Percentiles rank a stretch among this genome's conserved stretches.
These are phyloP conservation scores for Dendronephthya gigantea DNA, from an alignment of 64 coral and sea anemone genomes.

Conservation along the genomic window DNA sequence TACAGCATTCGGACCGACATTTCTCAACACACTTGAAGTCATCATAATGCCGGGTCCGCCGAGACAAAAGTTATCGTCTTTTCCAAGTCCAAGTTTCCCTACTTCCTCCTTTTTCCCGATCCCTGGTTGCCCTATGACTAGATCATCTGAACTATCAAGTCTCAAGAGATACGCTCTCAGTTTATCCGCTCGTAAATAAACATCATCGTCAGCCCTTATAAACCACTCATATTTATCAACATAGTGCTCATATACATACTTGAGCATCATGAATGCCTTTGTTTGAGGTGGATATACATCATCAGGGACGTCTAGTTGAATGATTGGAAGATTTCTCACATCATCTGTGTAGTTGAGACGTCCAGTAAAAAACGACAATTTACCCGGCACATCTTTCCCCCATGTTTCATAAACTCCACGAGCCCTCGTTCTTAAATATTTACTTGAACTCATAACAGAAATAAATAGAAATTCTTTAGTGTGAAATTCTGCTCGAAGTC, in stretches of 20 bases:
- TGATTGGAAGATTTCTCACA: neutral
- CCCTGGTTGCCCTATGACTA: neutral
- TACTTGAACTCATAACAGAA: neutral
- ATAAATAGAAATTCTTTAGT: neutral
- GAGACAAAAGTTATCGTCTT: neutral
- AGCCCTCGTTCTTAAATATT: neutral
- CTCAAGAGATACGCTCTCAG: neutral
- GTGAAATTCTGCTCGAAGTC: neutral
- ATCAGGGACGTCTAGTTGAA: conserved; percentile 52
- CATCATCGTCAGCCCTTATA: conserved; percentile 93
- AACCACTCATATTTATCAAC: conserved; percentile 92
- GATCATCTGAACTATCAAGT: neutral
- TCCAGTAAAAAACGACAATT: neutral
- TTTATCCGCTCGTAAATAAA: conserved; percentile 55
- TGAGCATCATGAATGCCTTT: conserved; percentile 97
- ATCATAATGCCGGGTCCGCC: conserved; percentile 20
- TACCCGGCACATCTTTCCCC: neutral
- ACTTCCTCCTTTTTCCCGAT: neutral
- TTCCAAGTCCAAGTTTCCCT: neutral
- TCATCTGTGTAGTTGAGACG: neutral
- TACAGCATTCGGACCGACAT: conserved; percentile 22
- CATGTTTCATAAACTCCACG: neutral
- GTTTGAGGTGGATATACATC: conserved; percentile 85
- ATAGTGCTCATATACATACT: conserved; percentile 97
- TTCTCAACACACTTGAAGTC: conserved; percentile 36